Base-by-base conservation (phyloP, 1,140 invertebrate genomes). In the Diorhabda elongata region DNA sequence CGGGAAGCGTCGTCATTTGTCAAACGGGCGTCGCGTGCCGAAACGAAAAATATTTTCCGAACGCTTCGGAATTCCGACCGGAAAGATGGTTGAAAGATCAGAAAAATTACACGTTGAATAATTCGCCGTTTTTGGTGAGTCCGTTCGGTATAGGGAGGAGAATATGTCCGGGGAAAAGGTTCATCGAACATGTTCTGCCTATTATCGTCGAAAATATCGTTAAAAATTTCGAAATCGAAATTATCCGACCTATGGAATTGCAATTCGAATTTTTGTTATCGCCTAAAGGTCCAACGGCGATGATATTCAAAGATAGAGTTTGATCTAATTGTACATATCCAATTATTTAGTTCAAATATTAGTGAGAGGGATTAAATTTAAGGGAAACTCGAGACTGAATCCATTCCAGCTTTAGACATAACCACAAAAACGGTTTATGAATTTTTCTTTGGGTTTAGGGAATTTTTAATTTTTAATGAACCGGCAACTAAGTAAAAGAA, bases 91-190 rank as follows among this genome's bases (percentile, higher is more conserved):
- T 96, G 9, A 80, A 85, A 44, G 78, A 81, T 3, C 75, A 80
- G n/a, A 80, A 79, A 69, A 74, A 81, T 7, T 76, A 81, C 5
- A 80, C 80, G 4, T 78, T 83, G 42, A 79, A 80, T 3, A 79
- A 80, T 70, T 83, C 87, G 0, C 82, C 87, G 3, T 85, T 84
- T 44, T 81, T 95, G 11, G 87, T 96, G 1, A 87, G 92, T 3
- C 93, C 96, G 0, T 98, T 98, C 82, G 96, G 96, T 1, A 86
- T 89, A 65, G 96, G 96, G 0, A 84, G 87, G 58, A 82, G 92
- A 62, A 91, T 91, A 79, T 95, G 92, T 81, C 92, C 92, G 0
- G 92, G 92, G 26, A 92, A 93, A 80, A 82, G 91, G 65, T 93
- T 93, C 74, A 88, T 93, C 3, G 91, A 94, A 74, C 86, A 92